Evolutionary conservation across 2,113 vertebrate genomes (phyloP).

Genomic region (Paracyprichromis sp.): DNA sequence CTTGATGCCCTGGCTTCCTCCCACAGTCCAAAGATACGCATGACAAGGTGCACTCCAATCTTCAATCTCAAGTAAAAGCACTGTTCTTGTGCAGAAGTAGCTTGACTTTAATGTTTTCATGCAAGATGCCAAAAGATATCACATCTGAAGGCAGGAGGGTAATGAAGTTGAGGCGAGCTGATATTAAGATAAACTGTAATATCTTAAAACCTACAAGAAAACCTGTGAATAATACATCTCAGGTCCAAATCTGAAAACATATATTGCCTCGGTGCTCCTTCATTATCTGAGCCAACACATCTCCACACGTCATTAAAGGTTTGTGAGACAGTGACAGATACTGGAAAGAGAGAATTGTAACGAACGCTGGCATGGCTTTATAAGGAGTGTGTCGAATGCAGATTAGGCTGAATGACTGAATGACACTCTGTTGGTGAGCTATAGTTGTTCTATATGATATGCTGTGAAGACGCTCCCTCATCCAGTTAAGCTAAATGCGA

Average conservation of each 20-base stretch:
- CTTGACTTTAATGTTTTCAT: background rate
- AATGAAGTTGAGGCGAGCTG: slow-evolving; percentile 31
- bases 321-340: slow-evolving; percentile 27
- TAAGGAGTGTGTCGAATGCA: slow-evolving; percentile 3
- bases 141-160: slow-evolving; percentile 1
- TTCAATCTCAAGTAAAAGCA: background rate
- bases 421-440: background rate
- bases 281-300: slow-evolving; percentile 23
- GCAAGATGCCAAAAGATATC: background rate
- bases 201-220: slow-evolving; percentile 40
- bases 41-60: background rate
- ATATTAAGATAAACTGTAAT: slow-evolving; percentile 55
- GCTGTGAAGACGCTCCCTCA: background rate
- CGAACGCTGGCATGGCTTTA: slow-evolving; percentile 8
- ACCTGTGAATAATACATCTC: slow-evolving; percentile 50
- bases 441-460: background rate
- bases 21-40: background rate
- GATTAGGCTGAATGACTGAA: slow-evolving; percentile 20
- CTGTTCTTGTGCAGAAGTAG: background rate
- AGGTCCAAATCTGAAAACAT: slow-evolving; percentile 25
- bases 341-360: slow-evolving; percentile 24
- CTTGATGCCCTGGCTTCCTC: background rate
- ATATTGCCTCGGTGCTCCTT: slow-evolving; percentile 7
- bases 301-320: slow-evolving; percentile 43
- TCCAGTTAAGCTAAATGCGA: background rate